Conservation (phyloP, 2,797 vertebrate genomes). For the Tympanoctomys barrerae region DNA sequence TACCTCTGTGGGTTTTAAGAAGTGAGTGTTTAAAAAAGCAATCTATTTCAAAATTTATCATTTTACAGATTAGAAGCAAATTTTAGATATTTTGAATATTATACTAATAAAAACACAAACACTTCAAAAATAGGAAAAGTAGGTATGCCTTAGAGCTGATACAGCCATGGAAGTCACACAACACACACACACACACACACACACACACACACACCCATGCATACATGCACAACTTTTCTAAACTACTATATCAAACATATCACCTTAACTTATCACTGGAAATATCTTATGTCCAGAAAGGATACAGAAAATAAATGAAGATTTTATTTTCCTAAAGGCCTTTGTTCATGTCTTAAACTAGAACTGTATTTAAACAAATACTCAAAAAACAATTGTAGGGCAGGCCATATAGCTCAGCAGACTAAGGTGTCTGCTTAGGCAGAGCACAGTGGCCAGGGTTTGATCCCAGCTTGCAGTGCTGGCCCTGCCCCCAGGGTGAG, state of each 20-base stretch:
- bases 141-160: slow-evolving; percentile 1
- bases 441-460: too few species aligned
- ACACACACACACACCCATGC: not conserved
- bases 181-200: not conserved
- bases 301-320: slow-evolving; percentile 32
- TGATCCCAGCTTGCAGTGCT: too few species aligned
- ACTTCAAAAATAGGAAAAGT: not conserved
- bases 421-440: too few species aligned
- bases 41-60: slow-evolving; percentile 64
- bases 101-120: slow-evolving; percentile 29
- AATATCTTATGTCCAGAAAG: slow-evolving; percentile 56
- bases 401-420: too few species aligned
- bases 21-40: slow-evolving; percentile 59
- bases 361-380: slow-evolving; percentile 59
- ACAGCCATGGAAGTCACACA: not conserved
- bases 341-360: slow-evolving; percentile 36
- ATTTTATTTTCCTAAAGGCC: slow-evolving; percentile 3
- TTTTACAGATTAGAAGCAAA: slow-evolving; percentile 48
- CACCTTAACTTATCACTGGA: not conserved
- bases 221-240: not conserved
- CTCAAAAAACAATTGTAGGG: slow-evolving; percentile 39
- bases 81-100: slow-evolving; percentile 57
- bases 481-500: too few species aligned
- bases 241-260: slow-evolving; percentile 12
- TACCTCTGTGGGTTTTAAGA: slow-evolving; percentile 43